Evolutionary conservation across 2,888 invertebrate species (phyloP), one percentile per base, ranked within the genome.

Genomic region (Sicus ferrugineus): DNA sequence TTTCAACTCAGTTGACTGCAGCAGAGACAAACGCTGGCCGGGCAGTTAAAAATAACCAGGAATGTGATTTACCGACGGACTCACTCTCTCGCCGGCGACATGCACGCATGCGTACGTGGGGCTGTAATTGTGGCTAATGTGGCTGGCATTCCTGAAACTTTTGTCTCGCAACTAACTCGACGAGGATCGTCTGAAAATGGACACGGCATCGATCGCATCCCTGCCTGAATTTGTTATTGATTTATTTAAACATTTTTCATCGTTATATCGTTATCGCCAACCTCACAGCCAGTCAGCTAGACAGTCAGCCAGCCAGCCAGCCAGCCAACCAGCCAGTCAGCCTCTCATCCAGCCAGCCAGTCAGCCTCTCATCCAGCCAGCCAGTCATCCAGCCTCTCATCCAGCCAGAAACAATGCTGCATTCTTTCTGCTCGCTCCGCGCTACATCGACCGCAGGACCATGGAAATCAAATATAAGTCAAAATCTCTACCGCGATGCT

Each of bases 21-120:
- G n/a, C n/a, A n/a, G n/a, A 67, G 67, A 67, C 67, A 46, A 46
- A 42, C 19, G 19, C 5, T 16, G 54, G 67, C 34, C 54, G 70
- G n/a, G 70, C 73, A 70, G 74, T 72, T 75, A 75, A 73, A 75
- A 75, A 75, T 75, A 75, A 73, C 73, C 73, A 71, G 75, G 75
- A 75, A 75, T 75, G 73, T 75, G 75, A 75, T 75, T 72, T 75
- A 75, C 75, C 75, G 73, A 61, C 64, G 59, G 66, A 56, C 66
- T 19, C n/a, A n/a, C n/a, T n/a, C n/a, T n/a, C n/a, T n/a, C n/a
- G n/a, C 46, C 59, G 59, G 67, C 67, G 67, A 67, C 67, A 59
- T 58, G 67, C 67, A 48, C 67, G 67, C 67, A 58, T 67, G 67
- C 67, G 67, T 67, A 59, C 23, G 31, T 54, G 28, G 26, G 26